Base-by-base conservation (phyloP, 2,113 vertebrate species). In the Ramphastos sulfuratus region DNA sequence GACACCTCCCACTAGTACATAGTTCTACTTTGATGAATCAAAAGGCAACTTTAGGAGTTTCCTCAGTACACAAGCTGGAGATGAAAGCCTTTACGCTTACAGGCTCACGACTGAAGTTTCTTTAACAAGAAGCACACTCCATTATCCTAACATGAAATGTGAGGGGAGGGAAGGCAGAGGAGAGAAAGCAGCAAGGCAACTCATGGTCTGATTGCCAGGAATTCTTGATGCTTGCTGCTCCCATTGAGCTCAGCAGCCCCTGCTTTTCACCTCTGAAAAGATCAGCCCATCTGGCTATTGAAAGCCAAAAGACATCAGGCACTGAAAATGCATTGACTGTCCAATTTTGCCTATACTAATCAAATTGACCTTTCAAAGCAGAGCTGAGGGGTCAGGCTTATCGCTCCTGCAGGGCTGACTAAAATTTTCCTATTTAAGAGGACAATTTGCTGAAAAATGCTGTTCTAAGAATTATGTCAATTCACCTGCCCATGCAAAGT, bases 291-390 rank as follows among this genome's bases (percentile, higher is more conserved):
- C 90, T 1, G 4, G 30, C 31, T 80, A 79, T 72, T 91, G 86
- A 85, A 81, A 90, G 9, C n/a, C 35, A 61, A 71, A 90, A 61
- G 48, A 75, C 54, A 63, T 12, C 14, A 79, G 33, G 30, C 59
- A 69, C 35, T 91, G 82, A 96, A 95, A 95, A 94, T 39, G 65
- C 64, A 76, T 94, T 91, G 94, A 67, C 75, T 92, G 91, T 78
- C 71, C 30, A 78, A 56, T 97, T 96, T 96, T 85, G 63, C 84
- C 81, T 93, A 60, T 66, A 66, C 90, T 94, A 97, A 95, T 95
- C 81, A 97, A 97, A 97, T 92, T 91, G 96, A 95, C 94, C 96
- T 96, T 94, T 97, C 88, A 96, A 93, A 95, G 87, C 55, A 92
- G 61, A 92, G 77, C 65, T 89, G 79, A 84, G 96, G 94, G 90